Base-by-base conservation (phyloP, 2,113 vertebrate species). In the Esox niger region DNA sequence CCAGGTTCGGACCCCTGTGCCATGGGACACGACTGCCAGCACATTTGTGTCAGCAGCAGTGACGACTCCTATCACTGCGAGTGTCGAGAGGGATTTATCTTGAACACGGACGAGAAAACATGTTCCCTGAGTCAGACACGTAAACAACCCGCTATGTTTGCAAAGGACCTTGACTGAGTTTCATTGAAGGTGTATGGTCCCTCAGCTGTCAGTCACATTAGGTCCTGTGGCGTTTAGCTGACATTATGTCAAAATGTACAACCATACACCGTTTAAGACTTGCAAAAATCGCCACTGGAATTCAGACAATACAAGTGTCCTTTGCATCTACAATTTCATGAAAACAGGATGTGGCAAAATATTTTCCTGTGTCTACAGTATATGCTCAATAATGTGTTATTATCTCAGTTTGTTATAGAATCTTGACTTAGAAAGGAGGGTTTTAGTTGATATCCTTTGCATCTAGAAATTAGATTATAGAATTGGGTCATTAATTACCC, bases 121-220 rank as follows among this genome's bases (percentile, higher is more conserved):
- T 68, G 71, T 78, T 82, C 69, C 76, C 63, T 73, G 83, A 74
- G 52, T 9, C 73, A 68, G 70, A 62, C 52, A 69, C 35, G 20
- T 31, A 62, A 74, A 73, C 23, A 38, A 62, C 2, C 62, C 15
- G 63, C 38, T 17, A 43, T 43, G 68, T 68, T 56, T 4, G 29
- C 56, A 47, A 68, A 68, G 61, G 49, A 64, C 61, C 63, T 69
- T 72, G 79, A 72, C 77, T 79, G 69, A 83, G 76, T 81, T 77
- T 69, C 59, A 62, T 67, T 82, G 76, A 86, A 82, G 58, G 60
- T 43, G 38, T 17, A 17, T 43, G 38, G 38, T 43, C 38, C 38
- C 3, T 4, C 38, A 43, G 38, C 38, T 43, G 3, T 43, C 38
- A n/a, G n/a, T n/a, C 38, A 43, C 38, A 43, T 43, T 43, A 43